Conservation (phyloP, 2,888 invertebrate genomes). For the Omphaloscelis lunosa region DNA sequence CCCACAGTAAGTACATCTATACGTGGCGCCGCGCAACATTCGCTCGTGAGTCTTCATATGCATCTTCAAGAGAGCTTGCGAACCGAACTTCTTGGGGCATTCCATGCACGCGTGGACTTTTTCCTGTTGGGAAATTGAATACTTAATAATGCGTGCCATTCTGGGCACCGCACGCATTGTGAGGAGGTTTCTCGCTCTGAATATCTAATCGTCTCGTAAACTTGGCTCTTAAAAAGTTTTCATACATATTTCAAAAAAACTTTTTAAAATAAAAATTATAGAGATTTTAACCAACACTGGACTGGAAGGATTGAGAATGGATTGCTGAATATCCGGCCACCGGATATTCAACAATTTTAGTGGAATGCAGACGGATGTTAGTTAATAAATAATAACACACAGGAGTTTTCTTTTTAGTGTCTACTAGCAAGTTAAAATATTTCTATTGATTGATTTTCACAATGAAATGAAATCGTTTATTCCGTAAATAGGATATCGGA, state of each 20-base stretch:
- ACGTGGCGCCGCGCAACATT: constrained; percentile 77
- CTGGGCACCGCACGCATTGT: no score
- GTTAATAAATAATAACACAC: neutral
- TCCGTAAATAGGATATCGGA: no score
- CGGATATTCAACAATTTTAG: constrained; percentile 3
- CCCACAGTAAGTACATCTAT: constrained; percentile 84
- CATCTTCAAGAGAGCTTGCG: constrained; percentile 79
- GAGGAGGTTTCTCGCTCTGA: no score
- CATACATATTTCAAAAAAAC: no score
- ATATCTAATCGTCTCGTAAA: no score
- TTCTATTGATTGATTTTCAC: neutral
- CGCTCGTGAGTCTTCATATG: constrained; percentile 85
- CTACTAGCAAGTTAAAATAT: neutral
- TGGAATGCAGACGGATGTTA: neutral
- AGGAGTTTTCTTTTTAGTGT: neutral
- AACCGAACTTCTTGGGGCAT: constrained; percentile 87
- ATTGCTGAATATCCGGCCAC: constrained; percentile 4
- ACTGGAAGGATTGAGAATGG: neutral
- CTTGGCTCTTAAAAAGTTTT: no score
- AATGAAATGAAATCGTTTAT: neutral
- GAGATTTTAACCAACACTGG: neutral
- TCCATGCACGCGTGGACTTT: constrained; percentile 82
- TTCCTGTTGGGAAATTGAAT: constrained; percentile 73
- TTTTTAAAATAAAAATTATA: no score
- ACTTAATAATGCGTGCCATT: no score